Evolutionary conservation across 92 coral and sea anemone species (phyloP).

Genomic region (Phenganax stokvisi): DNA sequence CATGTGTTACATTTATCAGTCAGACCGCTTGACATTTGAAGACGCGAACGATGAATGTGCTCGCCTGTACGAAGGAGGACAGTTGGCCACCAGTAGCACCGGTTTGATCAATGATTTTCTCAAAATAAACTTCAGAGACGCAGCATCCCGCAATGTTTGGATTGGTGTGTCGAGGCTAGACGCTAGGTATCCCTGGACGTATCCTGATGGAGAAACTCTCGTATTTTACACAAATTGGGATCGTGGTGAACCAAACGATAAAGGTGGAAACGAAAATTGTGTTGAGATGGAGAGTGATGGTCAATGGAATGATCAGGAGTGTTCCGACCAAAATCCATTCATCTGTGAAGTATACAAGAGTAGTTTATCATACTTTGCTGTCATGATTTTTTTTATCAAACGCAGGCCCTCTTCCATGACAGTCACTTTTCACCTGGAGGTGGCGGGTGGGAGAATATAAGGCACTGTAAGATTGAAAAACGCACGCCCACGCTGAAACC

Average conservation of each 20-base stretch:
- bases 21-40: background rate
- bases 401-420: too few relatives aligned
- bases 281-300: constrained; percentile 24
- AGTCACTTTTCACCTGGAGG: too few relatives aligned
- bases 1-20: background rate
- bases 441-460: too few relatives aligned
- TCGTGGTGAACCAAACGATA: background rate
- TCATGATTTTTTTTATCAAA: too few relatives aligned
- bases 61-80: background rate
- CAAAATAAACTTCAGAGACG: background rate
- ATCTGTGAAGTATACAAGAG: constrained; percentile 27
- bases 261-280: constrained; percentile 14
- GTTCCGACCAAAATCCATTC: constrained; percentile 20
- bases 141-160: background rate
- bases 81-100: background rate
- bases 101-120: background rate
- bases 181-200: background rate
- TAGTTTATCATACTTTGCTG: too few relatives aligned
- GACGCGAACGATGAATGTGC: background rate
- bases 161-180: background rate
- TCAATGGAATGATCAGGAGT: constrained; percentile 32
- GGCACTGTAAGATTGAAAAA: too few relatives aligned
- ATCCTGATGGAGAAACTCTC: background rate
- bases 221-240: background rate
- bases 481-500: too few relatives aligned